A percentile compares a stretch with the other conserved stretches of the same genome.
Evolutionary conservation across 2,113 vertebrate genomes (phyloP).

Genomic region (Hemiprocne comata): DNA sequence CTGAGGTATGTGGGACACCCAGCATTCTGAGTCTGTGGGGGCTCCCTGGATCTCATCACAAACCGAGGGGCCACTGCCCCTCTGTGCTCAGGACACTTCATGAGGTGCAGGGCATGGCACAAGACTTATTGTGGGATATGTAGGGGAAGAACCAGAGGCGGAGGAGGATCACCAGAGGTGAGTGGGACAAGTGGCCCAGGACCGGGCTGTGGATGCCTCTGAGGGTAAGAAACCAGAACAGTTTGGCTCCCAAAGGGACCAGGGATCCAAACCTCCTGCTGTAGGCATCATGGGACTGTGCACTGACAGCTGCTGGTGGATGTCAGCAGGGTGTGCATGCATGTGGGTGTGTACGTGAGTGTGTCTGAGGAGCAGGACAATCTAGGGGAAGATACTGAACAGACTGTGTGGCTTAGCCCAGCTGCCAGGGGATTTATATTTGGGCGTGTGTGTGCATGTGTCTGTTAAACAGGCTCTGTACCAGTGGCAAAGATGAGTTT

Average conservation of each 20-base stretch:
- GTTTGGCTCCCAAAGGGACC: neutral
- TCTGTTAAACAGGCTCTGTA: neutral
- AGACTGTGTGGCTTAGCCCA: rapidly evolving
- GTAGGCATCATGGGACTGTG: rapidly evolving
- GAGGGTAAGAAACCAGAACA: rapidly evolving
- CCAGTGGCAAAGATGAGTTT: neutral
- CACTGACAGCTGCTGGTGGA: neutral
- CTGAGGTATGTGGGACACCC: too few relatives aligned
- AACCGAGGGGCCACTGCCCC: too few relatives aligned
- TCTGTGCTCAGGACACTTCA: too few relatives aligned
- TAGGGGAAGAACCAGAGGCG: neutral
- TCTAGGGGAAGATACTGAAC: neutral
- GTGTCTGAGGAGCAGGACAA: neutral
- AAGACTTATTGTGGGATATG: too few relatives aligned
- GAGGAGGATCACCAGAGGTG: too few relatives aligned
- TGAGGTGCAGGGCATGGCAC: too few relatives aligned
- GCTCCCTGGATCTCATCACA: too few relatives aligned
- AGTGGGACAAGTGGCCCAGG: rapidly evolving
- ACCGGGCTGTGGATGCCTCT: neutral
- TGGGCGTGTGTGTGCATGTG: rapidly evolving
- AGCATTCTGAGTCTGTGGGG: too few relatives aligned
- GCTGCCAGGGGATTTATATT: rapidly evolving
- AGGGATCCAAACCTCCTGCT: neutral
- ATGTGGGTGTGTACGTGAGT: too few relatives aligned
- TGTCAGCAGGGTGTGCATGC: neutral